These are phyloP conservation scores for Acanthisitta chloris DNA, from an alignment of 2,113 vertebrate genomes.

Conservation along the genomic window DNA sequence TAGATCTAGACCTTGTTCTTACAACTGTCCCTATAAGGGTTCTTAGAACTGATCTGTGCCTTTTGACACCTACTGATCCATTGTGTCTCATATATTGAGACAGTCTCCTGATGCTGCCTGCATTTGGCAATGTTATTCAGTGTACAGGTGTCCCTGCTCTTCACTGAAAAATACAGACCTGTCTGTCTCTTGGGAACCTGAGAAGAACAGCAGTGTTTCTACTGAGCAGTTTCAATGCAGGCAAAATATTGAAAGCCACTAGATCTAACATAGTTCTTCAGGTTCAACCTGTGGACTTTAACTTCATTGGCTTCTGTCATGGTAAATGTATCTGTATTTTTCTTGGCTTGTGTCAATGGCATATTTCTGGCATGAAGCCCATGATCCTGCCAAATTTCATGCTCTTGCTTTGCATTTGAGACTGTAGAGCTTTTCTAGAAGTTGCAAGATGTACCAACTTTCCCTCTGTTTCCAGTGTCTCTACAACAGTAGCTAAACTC, in stretches of 20 bases:
- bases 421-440: not conserved
- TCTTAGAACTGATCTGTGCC: not conserved
- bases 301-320: not conserved
- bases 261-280: not conserved
- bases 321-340: not conserved
- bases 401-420: not conserved
- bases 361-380: not conserved
- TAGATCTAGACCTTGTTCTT: not conserved
- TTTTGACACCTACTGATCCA: not conserved
- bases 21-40: accelerated
- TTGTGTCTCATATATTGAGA: not conserved
- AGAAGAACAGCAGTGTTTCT: not conserved
- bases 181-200: not conserved
- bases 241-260: not conserved
- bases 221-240: not conserved
- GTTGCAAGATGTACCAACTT: not conserved
- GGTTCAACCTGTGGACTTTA: not conserved
- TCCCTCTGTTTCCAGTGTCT: not conserved
- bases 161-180: not conserved
- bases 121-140: not conserved
- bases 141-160: not conserved
- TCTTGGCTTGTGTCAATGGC: not conserved
- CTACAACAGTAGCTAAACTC: not conserved
- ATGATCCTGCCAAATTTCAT: not conserved
- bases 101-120: not conserved